Base-by-base conservation (phyloP, 1,140 invertebrate genomes). In the Trichonephila clavipes region DNA sequence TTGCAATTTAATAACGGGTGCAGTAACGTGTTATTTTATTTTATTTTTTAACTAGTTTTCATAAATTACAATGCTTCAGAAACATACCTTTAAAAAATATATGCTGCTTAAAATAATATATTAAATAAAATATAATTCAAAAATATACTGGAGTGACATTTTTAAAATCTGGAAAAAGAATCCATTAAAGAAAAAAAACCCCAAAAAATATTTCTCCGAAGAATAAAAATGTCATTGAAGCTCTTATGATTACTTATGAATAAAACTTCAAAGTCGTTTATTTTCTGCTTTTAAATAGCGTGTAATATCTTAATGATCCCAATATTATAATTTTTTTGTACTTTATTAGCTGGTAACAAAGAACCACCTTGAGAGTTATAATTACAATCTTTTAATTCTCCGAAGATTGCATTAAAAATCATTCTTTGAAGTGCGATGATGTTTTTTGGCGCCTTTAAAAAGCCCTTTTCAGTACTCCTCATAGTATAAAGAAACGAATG, bases 391-490 rank as follows among this genome's bases (percentile, higher is more conserved):
- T 77, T 77, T 16, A 19, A 19, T 24, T 24, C n/a, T 5, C n/a
- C n/a, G 5, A 69, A 21, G 24, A 77, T 77, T 40, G 18, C 66
- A 18, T 77, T 40, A 6, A 18, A 40, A 77, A 18, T 77, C 34
- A 18, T 77, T 18, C 72, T 77, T 77, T 77, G 72, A 77, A 77
- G 62, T 21, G 28, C 72, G 34, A 6, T 34, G 28, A 77, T 2
- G 21, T 77, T 77, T 77, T 77, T 77, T 77, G 34, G 72, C 72
- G 72, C 72, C 72, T 77, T 28, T 18, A 77, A 77, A 77, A 77
- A 77, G 72, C 24, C 16, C 28, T 77, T 77, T 77, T 4, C 72
- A n/a, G n/a, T 28, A 34, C 34, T 77, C 16, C 0, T 77, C 24
- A 77, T 18, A 77, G 16, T 16, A n/a, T 0, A 66, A 10, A 66